phyloP scores from a whole-genome alignment of 2,113 vertebrate genomes.

The Cettia cetti region DNA sequence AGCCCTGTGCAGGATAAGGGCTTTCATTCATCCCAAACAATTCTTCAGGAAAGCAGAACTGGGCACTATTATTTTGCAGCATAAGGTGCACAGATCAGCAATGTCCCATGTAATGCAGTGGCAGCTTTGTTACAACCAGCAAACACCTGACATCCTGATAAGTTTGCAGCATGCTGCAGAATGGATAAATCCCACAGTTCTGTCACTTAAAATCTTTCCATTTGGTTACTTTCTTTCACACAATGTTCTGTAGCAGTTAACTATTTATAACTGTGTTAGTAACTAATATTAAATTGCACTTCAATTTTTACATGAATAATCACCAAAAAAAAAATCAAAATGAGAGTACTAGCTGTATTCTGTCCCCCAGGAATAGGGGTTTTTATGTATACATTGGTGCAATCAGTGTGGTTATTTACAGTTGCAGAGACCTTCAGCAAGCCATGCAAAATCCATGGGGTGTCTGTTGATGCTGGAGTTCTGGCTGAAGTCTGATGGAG shows the following conservation, averaged over 20 bases:
- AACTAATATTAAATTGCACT: conserved; percentile 8
- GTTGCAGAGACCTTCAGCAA: not conserved
- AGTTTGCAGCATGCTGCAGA: not conserved
- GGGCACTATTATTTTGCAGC: not conserved
- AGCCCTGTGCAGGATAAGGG: not conserved
- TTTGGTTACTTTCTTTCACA: not conserved
- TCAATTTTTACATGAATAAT: not conserved
- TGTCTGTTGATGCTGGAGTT: not conserved
- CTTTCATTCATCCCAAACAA: not conserved
- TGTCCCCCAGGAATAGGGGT: not conserved
- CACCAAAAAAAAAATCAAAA: not conserved
- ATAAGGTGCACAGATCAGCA: not conserved
- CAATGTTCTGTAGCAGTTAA: not conserved
- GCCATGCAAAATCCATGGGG: not conserved
- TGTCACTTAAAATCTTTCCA: not conserved
- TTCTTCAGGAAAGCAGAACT: not conserved
- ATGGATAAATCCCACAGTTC: not conserved
- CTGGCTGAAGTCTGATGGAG: not conserved
- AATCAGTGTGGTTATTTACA: not conserved
- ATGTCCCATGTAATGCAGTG: not conserved
- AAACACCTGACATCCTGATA: not conserved
- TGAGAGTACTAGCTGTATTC: not conserved
- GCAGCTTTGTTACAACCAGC: not conserved
- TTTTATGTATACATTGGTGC: not conserved
- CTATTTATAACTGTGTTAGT: not conserved